Conservation (phyloP, 1,140 invertebrate species). For the Macrobrachium nipponense region DNA sequence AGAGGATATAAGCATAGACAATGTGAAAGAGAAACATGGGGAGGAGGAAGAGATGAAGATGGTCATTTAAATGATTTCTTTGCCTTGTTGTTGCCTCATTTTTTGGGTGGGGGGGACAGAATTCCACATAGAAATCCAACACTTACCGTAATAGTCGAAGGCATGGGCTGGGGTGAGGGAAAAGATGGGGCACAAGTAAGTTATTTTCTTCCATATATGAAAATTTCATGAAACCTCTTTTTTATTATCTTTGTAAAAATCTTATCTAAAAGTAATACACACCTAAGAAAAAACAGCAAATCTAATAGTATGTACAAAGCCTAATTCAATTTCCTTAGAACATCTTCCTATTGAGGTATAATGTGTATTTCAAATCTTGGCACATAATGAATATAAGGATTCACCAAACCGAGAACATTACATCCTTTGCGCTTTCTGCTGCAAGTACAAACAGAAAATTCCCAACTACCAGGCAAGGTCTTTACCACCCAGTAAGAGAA, state of each 20-base stretch:
- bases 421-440: too few species aligned
- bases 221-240: constrained; percentile 36
- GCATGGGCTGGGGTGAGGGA: constrained; percentile 84
- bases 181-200: constrained; percentile 56
- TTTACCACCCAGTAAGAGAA: too few species aligned
- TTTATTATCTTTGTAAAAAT: constrained; percentile 8
- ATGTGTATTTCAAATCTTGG: not conserved
- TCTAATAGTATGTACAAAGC: constrained; percentile 23
- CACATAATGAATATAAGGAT: not conserved
- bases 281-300: constrained; percentile 12
- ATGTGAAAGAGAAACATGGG: not conserved
- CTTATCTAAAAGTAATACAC: constrained; percentile 15
- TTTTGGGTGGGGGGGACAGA: constrained; percentile 34
- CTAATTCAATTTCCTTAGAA: constrained; percentile 7
- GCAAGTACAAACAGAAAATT: too few species aligned
- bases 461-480: too few species aligned
- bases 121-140: constrained; percentile 67
- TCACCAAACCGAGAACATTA: too few species aligned
- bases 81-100: not conserved
- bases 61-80: not conserved
- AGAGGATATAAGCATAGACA: constrained; percentile 1
- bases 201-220: constrained; percentile 28
- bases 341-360: not conserved
- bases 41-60: not conserved
- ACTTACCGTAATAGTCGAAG: constrained; percentile 99